Conservation (phyloP, 2,888 invertebrate genomes). For the Macrosoma leucophasiata region DNA sequence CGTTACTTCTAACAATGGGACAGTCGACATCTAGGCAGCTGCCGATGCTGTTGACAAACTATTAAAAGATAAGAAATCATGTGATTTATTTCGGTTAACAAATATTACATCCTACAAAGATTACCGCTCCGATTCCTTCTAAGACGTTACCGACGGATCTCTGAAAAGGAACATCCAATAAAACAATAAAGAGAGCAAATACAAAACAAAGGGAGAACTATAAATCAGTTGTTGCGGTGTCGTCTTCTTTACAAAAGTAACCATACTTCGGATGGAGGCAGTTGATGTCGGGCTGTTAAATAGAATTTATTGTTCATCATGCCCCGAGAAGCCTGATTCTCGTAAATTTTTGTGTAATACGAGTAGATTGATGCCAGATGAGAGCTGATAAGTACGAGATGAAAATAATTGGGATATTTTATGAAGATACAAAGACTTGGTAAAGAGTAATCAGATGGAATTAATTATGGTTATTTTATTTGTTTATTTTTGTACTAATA, state of each 20-base stretch:
- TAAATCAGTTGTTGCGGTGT: slow-evolving; percentile 26
- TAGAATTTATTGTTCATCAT: slow-evolving; percentile 64
- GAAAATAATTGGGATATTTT: slow-evolving; percentile 63
- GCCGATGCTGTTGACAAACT: background rate
- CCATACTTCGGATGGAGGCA: slow-evolving; percentile 33
- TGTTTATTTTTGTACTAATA: background rate
- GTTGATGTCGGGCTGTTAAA: slow-evolving; percentile 54
- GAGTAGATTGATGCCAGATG: slow-evolving; percentile 61
- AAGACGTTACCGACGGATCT: slow-evolving; percentile 9
- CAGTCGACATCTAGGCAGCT: background rate
- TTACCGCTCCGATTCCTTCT: slow-evolving; percentile 15
- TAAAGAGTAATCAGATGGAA: slow-evolving; percentile 1
- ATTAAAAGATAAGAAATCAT: background rate
- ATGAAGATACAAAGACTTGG: slow-evolving; percentile 40
- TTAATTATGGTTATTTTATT: background rate
- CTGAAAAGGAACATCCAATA: slow-evolving; percentile 19
- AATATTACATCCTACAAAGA: slow-evolving; percentile 4
- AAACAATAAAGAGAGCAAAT: slow-evolving; percentile 27
- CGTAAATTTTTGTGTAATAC: slow-evolving; percentile 66
- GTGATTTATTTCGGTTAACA: slow-evolving; percentile 3
- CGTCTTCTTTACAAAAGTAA: slow-evolving; percentile 22
- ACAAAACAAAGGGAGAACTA: slow-evolving; percentile 27
- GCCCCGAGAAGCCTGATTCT: slow-evolving; percentile 49
- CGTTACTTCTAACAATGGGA: slow-evolving; percentile 6
- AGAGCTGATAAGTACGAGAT: slow-evolving; percentile 51